Evolutionary conservation across 2,888 invertebrate species (phyloP).

Genomic region (Macropis europaea): DNA sequence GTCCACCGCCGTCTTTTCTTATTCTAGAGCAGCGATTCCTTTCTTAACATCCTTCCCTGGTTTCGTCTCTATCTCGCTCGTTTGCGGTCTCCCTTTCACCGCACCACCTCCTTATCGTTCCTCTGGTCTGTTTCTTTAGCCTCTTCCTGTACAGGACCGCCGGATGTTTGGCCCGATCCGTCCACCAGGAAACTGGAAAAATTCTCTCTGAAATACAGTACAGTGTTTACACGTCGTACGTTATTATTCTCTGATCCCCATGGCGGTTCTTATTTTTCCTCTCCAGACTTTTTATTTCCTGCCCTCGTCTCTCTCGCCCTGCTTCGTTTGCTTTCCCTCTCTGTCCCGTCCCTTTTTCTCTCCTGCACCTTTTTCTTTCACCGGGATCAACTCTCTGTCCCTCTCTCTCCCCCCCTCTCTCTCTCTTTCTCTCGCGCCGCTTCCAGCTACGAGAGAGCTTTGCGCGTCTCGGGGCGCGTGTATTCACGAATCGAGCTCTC

Average conservation of each 20-base stretch:
- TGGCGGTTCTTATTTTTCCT: background rate
- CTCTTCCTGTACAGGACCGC: too few relatives aligned
- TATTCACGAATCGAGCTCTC: constrained; percentile 57
- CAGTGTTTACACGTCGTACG: constrained; percentile 38
- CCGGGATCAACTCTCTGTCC: background rate
- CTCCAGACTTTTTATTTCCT: constrained; percentile 21
- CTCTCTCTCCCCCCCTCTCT: constrained; percentile 7
- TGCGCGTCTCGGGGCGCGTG: constrained; percentile 53
- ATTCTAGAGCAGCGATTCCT: constrained; percentile 27
- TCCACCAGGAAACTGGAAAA: background rate
- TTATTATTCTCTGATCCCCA: constrained; percentile 8
- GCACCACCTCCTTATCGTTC: background rate
- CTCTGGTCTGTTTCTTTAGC: constrained; percentile 31
- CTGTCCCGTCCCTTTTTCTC: constrained; percentile 4
- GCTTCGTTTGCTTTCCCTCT: constrained; percentile 15
- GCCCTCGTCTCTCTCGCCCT: constrained; percentile 16
- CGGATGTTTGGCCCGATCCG: constrained; percentile 25
- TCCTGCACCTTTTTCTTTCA: background rate
- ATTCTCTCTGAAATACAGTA: constrained; percentile 38
- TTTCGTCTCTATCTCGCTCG: background rate
- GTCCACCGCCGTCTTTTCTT: constrained; percentile 32
- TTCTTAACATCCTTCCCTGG: constrained; percentile 30
- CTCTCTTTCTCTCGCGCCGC: constrained; percentile 2
- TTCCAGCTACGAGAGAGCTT: constrained; percentile 42
- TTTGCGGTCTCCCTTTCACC: background rate